Evolutionary conservation across 2,888 invertebrate species (phyloP).

Genomic region (Philaethria dido): DNA sequence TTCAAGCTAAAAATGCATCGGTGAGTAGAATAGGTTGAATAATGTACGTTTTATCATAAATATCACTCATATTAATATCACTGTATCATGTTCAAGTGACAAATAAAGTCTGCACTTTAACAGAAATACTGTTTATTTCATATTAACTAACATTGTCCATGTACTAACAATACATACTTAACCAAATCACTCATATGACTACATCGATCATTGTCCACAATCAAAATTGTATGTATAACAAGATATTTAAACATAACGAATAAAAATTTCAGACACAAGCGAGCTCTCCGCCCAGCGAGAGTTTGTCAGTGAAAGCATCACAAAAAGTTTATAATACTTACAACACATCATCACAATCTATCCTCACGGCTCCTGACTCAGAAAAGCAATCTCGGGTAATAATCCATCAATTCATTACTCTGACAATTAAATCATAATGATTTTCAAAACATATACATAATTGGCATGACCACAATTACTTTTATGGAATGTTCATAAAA

Average conservation of each 20-base stretch:
- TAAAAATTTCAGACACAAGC: conserved; percentile 73
- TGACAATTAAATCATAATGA: conserved; percentile 37
- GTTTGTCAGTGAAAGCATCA: conserved; percentile 80
- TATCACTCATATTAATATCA: conserved; percentile 39
- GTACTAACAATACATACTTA: conserved; percentile 38
- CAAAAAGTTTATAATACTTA: conserved; percentile 76
- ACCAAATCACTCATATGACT: conserved; percentile 1
- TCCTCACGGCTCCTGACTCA: conserved; percentile 65
- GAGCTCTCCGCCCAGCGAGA: conserved; percentile 75
- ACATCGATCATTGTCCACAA: neutral
- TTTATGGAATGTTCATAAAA: neutral
- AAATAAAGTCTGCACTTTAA: conserved; percentile 43
- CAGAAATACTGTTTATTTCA: conserved; percentile 42
- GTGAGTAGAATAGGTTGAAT: conserved; percentile 58
- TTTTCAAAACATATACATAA: conserved; percentile 10
- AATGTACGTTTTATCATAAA: conserved; percentile 35
- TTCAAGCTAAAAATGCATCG: conserved; percentile 84
- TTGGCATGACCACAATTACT: neutral
- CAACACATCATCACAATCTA: conserved; percentile 68
- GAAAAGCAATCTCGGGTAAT: conserved; percentile 77
- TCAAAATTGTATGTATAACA: neutral
- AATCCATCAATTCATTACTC: conserved; percentile 35
- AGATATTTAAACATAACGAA: conserved; percentile 36
- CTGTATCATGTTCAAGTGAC: conserved; percentile 40
- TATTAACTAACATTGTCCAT: conserved; percentile 43